Conservation (phyloP, 2,888 invertebrate genomes). For the Pristionchus mayeri region DNA sequence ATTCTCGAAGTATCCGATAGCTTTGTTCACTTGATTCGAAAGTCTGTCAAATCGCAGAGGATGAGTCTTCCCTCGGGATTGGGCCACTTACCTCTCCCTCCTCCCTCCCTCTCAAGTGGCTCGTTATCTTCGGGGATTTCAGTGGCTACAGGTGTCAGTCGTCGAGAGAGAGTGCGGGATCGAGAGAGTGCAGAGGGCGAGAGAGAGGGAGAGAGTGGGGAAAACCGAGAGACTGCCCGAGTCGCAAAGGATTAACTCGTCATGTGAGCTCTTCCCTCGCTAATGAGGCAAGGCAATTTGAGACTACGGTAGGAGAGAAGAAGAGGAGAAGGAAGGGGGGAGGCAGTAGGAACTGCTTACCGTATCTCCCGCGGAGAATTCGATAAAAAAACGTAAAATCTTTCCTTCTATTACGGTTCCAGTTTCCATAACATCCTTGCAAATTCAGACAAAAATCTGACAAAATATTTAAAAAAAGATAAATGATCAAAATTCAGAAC, state of each 20-base stretch:
- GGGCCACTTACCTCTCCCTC: background rate
- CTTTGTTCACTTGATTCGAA: background rate
- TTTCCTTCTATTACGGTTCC: too few relatives aligned
- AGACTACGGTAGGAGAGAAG: slow-evolving; percentile 24
- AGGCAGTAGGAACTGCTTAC: background rate
- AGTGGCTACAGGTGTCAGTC: background rate
- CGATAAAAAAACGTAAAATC: too few relatives aligned
- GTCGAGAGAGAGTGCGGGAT: background rate
- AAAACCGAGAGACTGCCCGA: background rate
- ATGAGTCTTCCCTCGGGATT: background rate
- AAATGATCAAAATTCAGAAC: too few relatives aligned
- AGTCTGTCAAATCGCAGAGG: background rate
- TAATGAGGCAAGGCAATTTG: slow-evolving; percentile 39
- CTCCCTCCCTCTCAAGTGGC: slow-evolving; percentile 16
- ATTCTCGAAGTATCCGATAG: too few relatives aligned
- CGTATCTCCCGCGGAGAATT: background rate
- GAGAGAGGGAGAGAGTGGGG: background rate
- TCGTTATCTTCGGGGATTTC: background rate
- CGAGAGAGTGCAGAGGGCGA: background rate
- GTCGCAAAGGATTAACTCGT: slow-evolving; percentile 15
- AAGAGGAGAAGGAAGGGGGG: background rate
- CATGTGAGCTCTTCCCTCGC: slow-evolving; percentile 35
- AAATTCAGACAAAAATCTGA: too few relatives aligned
- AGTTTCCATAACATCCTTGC: too few relatives aligned
- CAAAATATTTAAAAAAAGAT: too few relatives aligned